Evolutionary conservation across 2,888 invertebrate genomes (phyloP).

Genomic region (Actias luna): DNA sequence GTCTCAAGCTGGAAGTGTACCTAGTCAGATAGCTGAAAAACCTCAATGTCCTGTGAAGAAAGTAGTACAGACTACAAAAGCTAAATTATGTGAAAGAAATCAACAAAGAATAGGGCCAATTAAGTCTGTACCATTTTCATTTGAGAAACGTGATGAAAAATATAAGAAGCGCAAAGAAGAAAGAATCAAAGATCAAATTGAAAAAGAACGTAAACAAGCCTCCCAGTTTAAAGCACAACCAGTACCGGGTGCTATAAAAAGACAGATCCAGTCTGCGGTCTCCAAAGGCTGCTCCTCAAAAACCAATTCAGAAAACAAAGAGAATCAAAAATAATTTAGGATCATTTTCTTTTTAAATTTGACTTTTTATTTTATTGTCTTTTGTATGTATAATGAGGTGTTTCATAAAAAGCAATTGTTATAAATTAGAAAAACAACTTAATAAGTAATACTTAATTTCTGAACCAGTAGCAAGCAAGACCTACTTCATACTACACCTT

Average conservation of each 20-base stretch:
- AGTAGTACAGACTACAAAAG: slow-evolving; percentile 48
- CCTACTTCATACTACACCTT: too few species aligned
- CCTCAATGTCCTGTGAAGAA: slow-evolving; percentile 62
- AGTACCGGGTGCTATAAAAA: slow-evolving; percentile 78
- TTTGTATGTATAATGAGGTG: neutral
- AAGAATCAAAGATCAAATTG: slow-evolving; percentile 80
- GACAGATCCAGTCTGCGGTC: slow-evolving; percentile 55
- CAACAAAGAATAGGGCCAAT: slow-evolving; percentile 53
- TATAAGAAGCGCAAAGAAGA: slow-evolving; percentile 82
- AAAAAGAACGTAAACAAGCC: slow-evolving; percentile 82
- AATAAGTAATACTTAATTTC: too few species aligned
- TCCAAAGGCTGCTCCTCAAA: slow-evolving; percentile 48
- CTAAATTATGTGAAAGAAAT: slow-evolving; percentile 42
- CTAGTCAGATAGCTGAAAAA: slow-evolving; percentile 75
- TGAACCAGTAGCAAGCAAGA: too few species aligned
- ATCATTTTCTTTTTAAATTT: neutral
- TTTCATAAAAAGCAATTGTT: neutral
- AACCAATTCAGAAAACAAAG: slow-evolving; percentile 67
- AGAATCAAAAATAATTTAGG: slow-evolving; percentile 78
- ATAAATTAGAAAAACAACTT: neutral
- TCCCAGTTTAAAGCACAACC: slow-evolving; percentile 87
- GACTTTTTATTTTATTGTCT: too few species aligned
- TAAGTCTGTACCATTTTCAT: slow-evolving; percentile 84
- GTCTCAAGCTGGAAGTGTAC: slow-evolving; percentile 85
- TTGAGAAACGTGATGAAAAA: slow-evolving; percentile 84